Evolutionary conservation across 2,888 invertebrate genomes (phyloP), one percentile per base, ranked within the genome.

Genomic region (Crematogaster levior): DNA sequence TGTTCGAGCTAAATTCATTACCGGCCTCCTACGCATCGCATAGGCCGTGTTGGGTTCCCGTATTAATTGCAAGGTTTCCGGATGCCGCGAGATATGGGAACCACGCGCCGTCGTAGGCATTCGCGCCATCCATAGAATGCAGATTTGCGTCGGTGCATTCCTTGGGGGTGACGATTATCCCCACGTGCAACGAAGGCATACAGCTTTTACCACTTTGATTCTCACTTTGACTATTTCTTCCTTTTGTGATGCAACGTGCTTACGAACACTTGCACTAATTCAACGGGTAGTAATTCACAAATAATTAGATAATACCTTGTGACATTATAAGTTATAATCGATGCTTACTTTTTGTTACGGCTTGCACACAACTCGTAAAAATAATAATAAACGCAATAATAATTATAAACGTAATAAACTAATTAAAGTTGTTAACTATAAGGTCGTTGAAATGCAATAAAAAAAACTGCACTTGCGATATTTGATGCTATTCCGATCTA

Each of bases 61-160:
- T 56, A 80, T 66, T 79, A 80, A 68, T 82, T 82, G 80, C 46
- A 51, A 82, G 66, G 68, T 83, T 81, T 66, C 56, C 56, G 80
- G 83, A 70, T 34, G 83, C 74, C 21, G 15, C 37, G 37, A 75
- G 81, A 81, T 79, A 82, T 88, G 84, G 74, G 68, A 74, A 84
- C 73, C 84, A 84, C 83, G 82, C 85, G 86, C 85, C 84, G 84
- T 88, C 81, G 82, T 82, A 83, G 85, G 83, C 83, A 88, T 89
- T 87, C 82, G 86, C 83, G 90, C 89, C 81, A 88, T 83, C 89
- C 91, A 88, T 91, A 93, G 92, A 93, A 93, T 93, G 92, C 92
- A 93, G 92, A 93, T 92, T 93, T 89, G 84, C 86, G 82, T 81
- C 88, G 63, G 83, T 80, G 88, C 89, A 90, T 92, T 91, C 91